phyloP scores from a whole-genome alignment of 2,797 vertebrate genomes.

The Scleropages formosus region DNA sequence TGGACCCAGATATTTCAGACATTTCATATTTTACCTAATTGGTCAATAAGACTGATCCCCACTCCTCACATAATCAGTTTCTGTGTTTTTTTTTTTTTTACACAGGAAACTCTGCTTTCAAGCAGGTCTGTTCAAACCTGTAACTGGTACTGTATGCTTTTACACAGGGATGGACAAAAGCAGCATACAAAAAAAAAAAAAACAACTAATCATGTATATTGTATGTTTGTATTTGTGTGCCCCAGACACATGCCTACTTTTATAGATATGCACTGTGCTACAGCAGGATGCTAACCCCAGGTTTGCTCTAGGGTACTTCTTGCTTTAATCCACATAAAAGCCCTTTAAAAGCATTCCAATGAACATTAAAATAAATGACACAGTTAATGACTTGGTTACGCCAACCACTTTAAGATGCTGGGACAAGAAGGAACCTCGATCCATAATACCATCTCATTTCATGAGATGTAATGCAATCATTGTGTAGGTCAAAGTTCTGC shows the following conservation, averaged over 20 bases:
- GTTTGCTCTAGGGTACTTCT: constrained; percentile 21
- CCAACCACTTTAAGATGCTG: constrained; percentile 32
- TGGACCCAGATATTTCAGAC: too few species aligned
- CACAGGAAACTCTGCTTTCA: too few species aligned
- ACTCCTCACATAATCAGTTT: too few species aligned
- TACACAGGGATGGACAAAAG: too few species aligned
- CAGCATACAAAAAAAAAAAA: background rate
- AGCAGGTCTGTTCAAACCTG: too few species aligned
- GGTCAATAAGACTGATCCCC: too few species aligned
- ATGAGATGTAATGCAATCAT: constrained; percentile 42
- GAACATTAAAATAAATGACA: constrained; percentile 42
- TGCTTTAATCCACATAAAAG: constrained; percentile 44
- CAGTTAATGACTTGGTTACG: constrained; percentile 41
- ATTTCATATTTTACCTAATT: too few species aligned
- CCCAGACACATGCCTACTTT: background rate
- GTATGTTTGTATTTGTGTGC: background rate
- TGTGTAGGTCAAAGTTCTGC: constrained; percentile 33
- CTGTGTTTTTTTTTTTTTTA: too few species aligned
- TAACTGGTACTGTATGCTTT: too few species aligned
- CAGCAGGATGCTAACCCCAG: constrained; percentile 2
- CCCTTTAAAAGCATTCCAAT: constrained; percentile 39
- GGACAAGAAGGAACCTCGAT: constrained; percentile 34
- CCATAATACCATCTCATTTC: constrained; percentile 41
- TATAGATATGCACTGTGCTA: background rate
- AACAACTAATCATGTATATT: background rate